These are phyloP conservation scores for Bettongia penicillata DNA, from an alignment of 2,113 vertebrate genomes.

Conservation along the genomic window DNA sequence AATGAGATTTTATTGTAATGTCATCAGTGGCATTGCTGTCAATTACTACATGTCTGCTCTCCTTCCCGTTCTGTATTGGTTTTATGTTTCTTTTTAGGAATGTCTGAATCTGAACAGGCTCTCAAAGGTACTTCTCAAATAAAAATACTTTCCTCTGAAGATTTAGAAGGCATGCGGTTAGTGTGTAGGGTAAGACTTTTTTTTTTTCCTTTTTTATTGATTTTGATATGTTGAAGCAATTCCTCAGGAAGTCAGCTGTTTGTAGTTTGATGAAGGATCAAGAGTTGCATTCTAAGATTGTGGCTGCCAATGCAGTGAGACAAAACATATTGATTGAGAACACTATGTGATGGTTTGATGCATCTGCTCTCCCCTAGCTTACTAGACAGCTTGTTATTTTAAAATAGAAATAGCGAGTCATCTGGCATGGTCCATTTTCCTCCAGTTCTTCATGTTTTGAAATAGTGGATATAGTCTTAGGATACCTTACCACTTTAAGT, in stretches of 20 bases:
- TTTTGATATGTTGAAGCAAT: neutral
- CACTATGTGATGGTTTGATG: constrained; percentile 11
- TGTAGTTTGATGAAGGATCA: constrained; percentile 3
- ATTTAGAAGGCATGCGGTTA: constrained; percentile 96
- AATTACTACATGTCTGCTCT: neutral
- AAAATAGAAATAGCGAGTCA: constrained; percentile 3
- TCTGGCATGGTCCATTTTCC: constrained; percentile 3
- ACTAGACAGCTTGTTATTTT: constrained; percentile 16
- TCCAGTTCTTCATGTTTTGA: neutral
- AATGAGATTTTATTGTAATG: constrained; percentile 21
- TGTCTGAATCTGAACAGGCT: constrained; percentile 98
- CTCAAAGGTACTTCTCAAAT: constrained; percentile 99
- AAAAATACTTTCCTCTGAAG: constrained; percentile 94
- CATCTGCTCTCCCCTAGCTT: neutral
- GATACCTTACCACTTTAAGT: constrained; percentile 40
- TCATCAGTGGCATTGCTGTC: neutral
- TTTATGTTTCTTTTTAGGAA: constrained; percentile 85
- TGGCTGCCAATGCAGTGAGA: neutral
- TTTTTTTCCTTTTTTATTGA: neutral
- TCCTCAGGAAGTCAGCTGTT: neutral
- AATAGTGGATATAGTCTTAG: constrained; percentile 18
- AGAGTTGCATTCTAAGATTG: neutral
- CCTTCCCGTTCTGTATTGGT: constrained; percentile 2
- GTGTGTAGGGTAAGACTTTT: constrained; percentile 91
- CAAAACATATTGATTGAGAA: neutral